Evolutionary conservation across 2,888 invertebrate genomes (phyloP), one percentile per base, ranked within the genome.

Genomic region (Pilophorus perplexus): DNA sequence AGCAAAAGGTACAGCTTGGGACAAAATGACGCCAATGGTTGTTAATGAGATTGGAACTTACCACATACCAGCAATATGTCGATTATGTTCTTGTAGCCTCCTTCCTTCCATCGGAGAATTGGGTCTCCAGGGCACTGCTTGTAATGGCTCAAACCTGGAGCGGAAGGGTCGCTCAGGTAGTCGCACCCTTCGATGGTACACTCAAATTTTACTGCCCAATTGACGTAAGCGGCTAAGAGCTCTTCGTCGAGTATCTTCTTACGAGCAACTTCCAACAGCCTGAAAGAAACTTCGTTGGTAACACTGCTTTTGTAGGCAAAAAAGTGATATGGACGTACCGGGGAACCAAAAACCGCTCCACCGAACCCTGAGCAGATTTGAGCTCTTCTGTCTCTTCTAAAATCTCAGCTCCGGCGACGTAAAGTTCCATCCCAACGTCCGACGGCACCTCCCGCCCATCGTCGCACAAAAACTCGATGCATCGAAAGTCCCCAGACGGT

Each of bases 41-140:
- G n/a, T n/a, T n/a, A n/a, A n/a, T n/a, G n/a, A n/a, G n/a, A n/a
- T n/a, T n/a, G n/a, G n/a, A n/a, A n/a, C n/a, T n/a, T n/a, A n/a
- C n/a, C 48, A 46, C 48, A 74, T 78, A 88, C 88, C 83, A 84
- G 80, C 69, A 92, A 78, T 48, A 90, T 73, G 72, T 86, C 82
- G 52, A 92, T 77, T 67, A 91, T 78, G 1, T 80, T 85, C 69
- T 79, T 80, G 74, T 83, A 91, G 1, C 90, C 90, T 68, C 80
- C 82, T 60, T 84, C 82, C 72, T 86, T 88, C 91, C 90, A 93
- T 73, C 87, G 84, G 2, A 88, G 78, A 72, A 85, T 76, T 14
- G 79, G 77, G 73, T 89, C 84, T 0, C 92, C 92, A 6, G 85
- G 84, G 74, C 88, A 88, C 0, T 79, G 77, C 82, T 84, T 80